Evolutionary conservation across 35 echinoderm and acorn worm species (phyloP), one percentile per base, ranked within the genome.

Genomic region (Eucidaris tribuloides): DNA sequence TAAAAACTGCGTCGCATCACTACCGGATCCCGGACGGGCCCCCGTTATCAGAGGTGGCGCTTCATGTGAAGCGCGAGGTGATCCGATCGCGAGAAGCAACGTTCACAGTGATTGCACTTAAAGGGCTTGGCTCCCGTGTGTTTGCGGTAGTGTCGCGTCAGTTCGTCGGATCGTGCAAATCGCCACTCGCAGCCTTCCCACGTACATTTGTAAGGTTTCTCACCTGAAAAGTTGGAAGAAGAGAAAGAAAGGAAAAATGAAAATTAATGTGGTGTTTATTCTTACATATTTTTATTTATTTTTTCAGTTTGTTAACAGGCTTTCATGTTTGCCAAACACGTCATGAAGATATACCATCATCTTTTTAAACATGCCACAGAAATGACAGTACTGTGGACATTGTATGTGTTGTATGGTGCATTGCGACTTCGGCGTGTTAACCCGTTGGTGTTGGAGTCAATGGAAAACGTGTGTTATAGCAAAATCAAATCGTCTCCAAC

Each of bases 171-270:
- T 40, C 94, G 35, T 14, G 94, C 94, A 78, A 92, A 97, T 39
- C 94, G 83, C 94, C 89, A 97, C 63, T 97, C 94, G 43, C 94
- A 97, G 2, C 94, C 94, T 85, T 97, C 89, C 94, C 94, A 97
- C 42, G 90, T 92, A 88, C 89, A 97, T 68, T 97, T 97, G 86
- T 97, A 97, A 56, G 94, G 94, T 62, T 97, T 97, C 35, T 97
- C 94, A 85, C 94, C 94, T 97, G 94, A 4, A 46, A 43, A 80
- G 28, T 24, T 82, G 28, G 62, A 29, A 71, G 28, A 85, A 32
- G 25, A 81, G 30, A 81, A 36, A 65, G 31, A 88, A 61, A 52
- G 9, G 48, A n/a, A n/a, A 52, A 52, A 52, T 9, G 48, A 11
- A 11, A n/a, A 52, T 52, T 52, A 11, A 52, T 9, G n/a, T 11